Conservation (phyloP, 2,113 vertebrate genomes). For the Pygathrix nemaeus region DNA sequence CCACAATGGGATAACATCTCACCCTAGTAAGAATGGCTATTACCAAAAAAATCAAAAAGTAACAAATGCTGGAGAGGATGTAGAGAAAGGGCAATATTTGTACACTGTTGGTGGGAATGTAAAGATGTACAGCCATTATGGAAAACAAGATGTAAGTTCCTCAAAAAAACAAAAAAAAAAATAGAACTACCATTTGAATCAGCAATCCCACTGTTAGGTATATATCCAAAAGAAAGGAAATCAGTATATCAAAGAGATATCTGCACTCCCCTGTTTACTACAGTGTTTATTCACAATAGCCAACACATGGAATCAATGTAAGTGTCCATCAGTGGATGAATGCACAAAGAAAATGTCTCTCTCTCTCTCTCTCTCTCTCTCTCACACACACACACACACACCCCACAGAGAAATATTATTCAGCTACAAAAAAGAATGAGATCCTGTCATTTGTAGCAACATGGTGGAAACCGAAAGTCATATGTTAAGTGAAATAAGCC, state of each 20-base stretch:
- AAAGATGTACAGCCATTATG: background rate
- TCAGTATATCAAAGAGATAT: background rate
- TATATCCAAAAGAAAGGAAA: background rate
- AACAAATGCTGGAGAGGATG: background rate
- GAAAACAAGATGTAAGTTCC: background rate
- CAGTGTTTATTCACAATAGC: background rate
- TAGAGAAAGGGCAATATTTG: background rate
- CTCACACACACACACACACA: background rate
- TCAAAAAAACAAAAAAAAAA: background rate
- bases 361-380: background rate
- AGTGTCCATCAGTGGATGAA: background rate
- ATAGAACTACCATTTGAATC: background rate
- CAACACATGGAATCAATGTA: background rate
- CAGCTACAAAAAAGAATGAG: background rate
- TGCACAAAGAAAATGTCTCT: background rate
- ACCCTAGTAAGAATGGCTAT: background rate
- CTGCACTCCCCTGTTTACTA: background rate
- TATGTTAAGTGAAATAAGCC: background rate
- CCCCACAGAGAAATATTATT: background rate
- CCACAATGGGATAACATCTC: background rate
- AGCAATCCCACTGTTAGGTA: background rate
- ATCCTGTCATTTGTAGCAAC: background rate
- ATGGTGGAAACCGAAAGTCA: background rate
- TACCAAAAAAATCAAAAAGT: background rate
- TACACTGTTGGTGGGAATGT: background rate